Conservation (phyloP, 2,888 invertebrate genomes). For the Drosophila acutilabella region DNA sequence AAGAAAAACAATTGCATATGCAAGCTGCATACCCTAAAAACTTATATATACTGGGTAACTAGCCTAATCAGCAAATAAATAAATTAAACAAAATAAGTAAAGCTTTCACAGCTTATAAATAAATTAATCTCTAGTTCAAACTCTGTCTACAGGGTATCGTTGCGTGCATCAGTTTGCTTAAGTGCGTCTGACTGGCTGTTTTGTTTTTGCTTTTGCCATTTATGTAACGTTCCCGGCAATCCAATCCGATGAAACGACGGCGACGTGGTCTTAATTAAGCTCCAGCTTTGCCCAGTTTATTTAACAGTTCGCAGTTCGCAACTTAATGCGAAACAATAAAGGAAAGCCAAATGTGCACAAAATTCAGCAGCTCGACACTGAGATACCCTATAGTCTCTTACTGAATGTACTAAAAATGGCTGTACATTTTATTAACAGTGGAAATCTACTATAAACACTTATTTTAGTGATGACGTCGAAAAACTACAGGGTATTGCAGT, state of each 20-base stretch:
- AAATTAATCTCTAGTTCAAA: too few relatives aligned
- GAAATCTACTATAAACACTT: too few relatives aligned
- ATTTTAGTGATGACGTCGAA: too few relatives aligned
- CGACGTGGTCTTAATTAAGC: constrained; percentile 71
- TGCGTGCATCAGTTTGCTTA: too few relatives aligned
- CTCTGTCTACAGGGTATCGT: constrained; percentile 13
- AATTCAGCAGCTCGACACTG: constrained; percentile 1
- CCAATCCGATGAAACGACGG: constrained; percentile 38
- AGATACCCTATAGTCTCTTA: constrained; percentile 8
- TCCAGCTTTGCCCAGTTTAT: constrained; percentile 51
- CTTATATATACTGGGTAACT: too few relatives aligned
- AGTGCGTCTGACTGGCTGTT: constrained; percentile 16
- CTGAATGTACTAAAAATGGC: too few relatives aligned
- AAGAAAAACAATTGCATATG: constrained; percentile 42
- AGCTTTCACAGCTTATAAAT: too few relatives aligned
- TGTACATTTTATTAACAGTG: too few relatives aligned
- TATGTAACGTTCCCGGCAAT: constrained; percentile 49
- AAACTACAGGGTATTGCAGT: too few relatives aligned
- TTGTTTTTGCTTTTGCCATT: constrained; percentile 43
- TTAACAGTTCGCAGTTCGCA: constrained; percentile 40
- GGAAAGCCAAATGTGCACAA: constrained; percentile 29
- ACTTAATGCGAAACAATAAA: constrained; percentile 36
- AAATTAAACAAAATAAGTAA: too few relatives aligned
- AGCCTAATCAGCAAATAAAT: too few relatives aligned
- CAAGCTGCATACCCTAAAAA: constrained; percentile 16